Evolutionary conservation across 2,113 vertebrate species (phyloP), one percentile per base, ranked within the genome.

Genomic region (Triplophysa siluroides): DNA sequence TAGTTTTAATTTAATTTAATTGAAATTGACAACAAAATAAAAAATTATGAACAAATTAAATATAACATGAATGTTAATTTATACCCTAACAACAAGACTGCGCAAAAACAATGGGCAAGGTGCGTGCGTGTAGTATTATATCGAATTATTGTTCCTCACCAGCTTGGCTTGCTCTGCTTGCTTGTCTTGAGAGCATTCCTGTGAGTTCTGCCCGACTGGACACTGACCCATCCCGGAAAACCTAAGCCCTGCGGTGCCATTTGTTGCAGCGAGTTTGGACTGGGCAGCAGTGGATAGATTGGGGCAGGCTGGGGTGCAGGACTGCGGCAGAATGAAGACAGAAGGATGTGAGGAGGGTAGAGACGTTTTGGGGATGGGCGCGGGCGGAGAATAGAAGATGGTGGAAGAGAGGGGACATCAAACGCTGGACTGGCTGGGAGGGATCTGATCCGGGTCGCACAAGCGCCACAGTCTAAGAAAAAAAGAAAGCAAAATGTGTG

Each of bases 101-200:
- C 0, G 8, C 7, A 8, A 1, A 7, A 38, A 38, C 33, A 6
- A 7, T 38, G 33, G 33, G 33, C 33, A 38, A 38, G 33, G 33
- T 38, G 5, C 1, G 6, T 38, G 33, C 33, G 6, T 38, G 0
- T 38, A 38, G 33, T 38, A 38, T 38, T 38, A 38, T 38, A 7
- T 38, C 7, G 7, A 26, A 16, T 14, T 13, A 3, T 29, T 63
- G 13, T 26, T 11, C 11, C 93, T 92, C 81, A 99, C 96, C 94
- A 96, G 88, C 82, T 97, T 97, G 69, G 96, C 95, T 86, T 99
- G 97, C 78, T 98, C 98, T 2, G 94, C 93, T 86, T 97, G 92
- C 78, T 96, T 99, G 79, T 99, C 98, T 91, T 97, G 97, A 78
- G 94, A 90, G 73, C 88, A 86, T 26, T 98, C 97, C 87, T 95